A percentile compares a stretch with the other conserved stretches of the same genome.
These are phyloP conservation scores for Erebia epiphron DNA, from an alignment of 2,888 invertebrate species.

Conservation along the genomic window DNA sequence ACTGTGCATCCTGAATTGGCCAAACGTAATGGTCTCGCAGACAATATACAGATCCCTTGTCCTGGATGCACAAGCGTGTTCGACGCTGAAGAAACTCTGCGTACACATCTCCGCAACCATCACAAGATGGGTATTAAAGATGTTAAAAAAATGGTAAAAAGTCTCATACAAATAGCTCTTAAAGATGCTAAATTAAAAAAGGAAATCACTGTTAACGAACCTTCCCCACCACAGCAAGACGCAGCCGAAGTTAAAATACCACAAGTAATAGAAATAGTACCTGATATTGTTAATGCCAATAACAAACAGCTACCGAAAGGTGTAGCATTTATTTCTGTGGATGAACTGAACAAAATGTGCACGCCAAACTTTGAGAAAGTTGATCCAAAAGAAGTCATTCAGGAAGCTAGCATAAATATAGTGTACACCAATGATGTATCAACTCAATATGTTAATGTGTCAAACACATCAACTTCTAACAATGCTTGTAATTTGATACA, in stretches of 20 bases:
- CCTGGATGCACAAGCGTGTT: conserved; percentile 87
- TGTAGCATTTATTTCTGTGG: conserved; percentile 73
- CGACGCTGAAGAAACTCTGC: conserved; percentile 84
- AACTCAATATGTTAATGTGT: conserved; percentile 66
- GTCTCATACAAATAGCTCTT: conserved; percentile 75
- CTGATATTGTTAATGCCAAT: conserved; percentile 60
- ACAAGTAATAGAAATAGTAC: conserved; percentile 75
- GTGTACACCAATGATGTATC: conserved; percentile 72
- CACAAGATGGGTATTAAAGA: conserved; percentile 86
- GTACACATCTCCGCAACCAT: conserved; percentile 86
- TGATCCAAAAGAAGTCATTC: conserved; percentile 77
- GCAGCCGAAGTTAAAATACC: conserved; percentile 69
- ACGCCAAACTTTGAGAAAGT: conserved; percentile 74
- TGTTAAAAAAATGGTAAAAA: conserved; percentile 82
- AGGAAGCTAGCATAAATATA: conserved; percentile 78
- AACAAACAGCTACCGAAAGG: conserved; percentile 66
- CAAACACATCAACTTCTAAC: conserved; percentile 53
- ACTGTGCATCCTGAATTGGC: conserved; percentile 75
- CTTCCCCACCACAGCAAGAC: conserved; percentile 47
- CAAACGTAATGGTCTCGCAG: conserved; percentile 78
- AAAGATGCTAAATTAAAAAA: conserved; percentile 75
- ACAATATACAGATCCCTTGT: conserved; percentile 83
- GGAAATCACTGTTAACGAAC: conserved; percentile 51
- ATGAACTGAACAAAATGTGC: conserved; percentile 76
- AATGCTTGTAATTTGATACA: conserved; percentile 61